Conservation (phyloP, 2,113 vertebrate genomes). For the Solenodon paradoxus region DNA sequence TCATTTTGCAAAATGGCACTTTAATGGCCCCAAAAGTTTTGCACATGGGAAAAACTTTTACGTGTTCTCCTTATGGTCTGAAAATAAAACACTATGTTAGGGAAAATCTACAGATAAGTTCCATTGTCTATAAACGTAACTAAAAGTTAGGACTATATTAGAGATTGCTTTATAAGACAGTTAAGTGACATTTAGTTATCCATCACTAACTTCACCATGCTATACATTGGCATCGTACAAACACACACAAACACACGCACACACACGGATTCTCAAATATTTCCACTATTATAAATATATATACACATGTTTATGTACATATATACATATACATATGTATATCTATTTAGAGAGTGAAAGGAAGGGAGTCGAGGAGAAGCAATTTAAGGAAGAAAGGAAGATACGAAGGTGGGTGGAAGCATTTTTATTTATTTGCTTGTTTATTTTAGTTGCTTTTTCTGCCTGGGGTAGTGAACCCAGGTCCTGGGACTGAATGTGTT, state of each 20-base stretch:
- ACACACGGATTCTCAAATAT: not conserved
- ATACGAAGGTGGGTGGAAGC: too few species aligned
- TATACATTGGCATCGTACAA: not conserved
- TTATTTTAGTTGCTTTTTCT: too few species aligned
- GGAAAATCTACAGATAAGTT: not conserved
- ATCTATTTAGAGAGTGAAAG: too few species aligned
- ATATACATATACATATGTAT: too few species aligned
- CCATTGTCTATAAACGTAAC: not conserved
- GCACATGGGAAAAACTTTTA: not conserved
- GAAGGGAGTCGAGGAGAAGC: too few species aligned
- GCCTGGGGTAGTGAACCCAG: too few species aligned
- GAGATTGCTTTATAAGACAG: not conserved
- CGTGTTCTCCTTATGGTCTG: not conserved
- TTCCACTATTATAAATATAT: not conserved
- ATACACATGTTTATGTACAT: too few species aligned
- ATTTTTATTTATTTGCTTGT: too few species aligned
- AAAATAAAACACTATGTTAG: not conserved
- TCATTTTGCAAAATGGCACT: constrained; percentile 16
- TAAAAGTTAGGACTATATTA: not conserved
- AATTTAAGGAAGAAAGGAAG: too few species aligned
- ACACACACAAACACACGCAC: not conserved
- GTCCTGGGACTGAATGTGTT: too few species aligned
- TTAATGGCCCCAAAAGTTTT: not conserved
- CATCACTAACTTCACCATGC: not conserved
- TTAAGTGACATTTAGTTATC: not conserved